Evolutionary conservation across 2,113 vertebrate species (phyloP).

Genomic region (Toxotes jaculatrix): DNA sequence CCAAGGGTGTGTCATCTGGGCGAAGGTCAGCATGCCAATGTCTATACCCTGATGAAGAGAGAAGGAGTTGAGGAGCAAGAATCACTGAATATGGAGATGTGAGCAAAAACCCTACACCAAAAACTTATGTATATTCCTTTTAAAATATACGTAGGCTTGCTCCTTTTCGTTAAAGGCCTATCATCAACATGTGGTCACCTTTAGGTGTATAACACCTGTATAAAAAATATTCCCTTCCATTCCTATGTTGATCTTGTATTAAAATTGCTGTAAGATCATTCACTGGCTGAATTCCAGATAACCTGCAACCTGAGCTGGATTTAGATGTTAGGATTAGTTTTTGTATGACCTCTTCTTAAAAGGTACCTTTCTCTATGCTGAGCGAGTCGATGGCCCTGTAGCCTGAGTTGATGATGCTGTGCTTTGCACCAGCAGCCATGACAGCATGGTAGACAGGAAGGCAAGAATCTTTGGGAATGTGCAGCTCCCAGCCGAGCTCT

Average conservation of each 20-base stretch:
- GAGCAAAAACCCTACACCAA: not conserved
- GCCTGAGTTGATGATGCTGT: slow-evolving; percentile 90
- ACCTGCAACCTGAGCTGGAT: not conserved
- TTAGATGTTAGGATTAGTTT: not conserved
- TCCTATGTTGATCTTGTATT: not conserved
- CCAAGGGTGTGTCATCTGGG: slow-evolving; percentile 91
- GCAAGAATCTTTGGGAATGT: slow-evolving; percentile 88
- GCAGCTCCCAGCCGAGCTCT: slow-evolving; percentile 97
- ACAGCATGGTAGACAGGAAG: slow-evolving; percentile 90
- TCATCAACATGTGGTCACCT: no score
- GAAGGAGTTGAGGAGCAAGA: not conserved
- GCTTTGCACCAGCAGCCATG: slow-evolving; percentile 89
- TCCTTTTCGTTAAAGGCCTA: no score
- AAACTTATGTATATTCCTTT: no score
- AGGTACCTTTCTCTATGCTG: slow-evolving; percentile 95
- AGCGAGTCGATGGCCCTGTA: slow-evolving; percentile 98
- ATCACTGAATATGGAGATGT: not conserved
- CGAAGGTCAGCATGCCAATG: slow-evolving; percentile 97
- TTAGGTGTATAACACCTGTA: not conserved
- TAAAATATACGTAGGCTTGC: no score
- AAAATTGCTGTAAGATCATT: not conserved
- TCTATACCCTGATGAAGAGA: slow-evolving; percentile 87
- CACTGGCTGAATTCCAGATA: not conserved
- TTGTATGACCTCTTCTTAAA: not conserved
- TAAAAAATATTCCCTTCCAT: not conserved